phyloP scores from a whole-genome alignment of 2,888 invertebrate species.

The Smittia aterrima region DNA sequence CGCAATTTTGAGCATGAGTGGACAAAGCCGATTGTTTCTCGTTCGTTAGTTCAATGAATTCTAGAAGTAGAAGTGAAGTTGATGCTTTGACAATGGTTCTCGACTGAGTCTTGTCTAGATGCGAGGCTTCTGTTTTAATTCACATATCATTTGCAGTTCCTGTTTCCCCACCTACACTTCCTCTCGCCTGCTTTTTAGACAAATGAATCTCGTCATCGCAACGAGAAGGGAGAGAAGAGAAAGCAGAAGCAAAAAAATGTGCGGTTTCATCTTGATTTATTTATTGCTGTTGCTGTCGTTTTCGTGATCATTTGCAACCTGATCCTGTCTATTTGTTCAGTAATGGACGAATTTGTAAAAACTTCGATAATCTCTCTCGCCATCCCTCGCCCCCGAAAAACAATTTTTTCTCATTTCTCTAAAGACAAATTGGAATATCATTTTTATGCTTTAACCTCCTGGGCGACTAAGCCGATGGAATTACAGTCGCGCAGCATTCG shows the following conservation, averaged over 20 bases:
- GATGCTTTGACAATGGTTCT: too few relatives aligned
- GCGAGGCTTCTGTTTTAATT: too few relatives aligned
- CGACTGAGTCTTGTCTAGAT: too few relatives aligned
- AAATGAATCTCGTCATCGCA: constrained; percentile 24
- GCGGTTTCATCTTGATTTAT: constrained; percentile 33
- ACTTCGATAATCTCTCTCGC: constrained; percentile 11
- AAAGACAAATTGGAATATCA: constrained; percentile 25
- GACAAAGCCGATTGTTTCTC: background rate
- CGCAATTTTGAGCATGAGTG: constrained; percentile 1
- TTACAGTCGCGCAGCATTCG: background rate
- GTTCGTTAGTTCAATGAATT: background rate
- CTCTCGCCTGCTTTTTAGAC: background rate
- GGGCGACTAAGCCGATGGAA: constrained; percentile 16
- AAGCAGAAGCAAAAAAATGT: constrained; percentile 15
- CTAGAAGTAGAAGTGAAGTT: background rate
- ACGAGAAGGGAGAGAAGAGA: background rate
- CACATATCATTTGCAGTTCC: background rate
- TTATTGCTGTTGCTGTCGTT: constrained; percentile 18
- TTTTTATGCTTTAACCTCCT: constrained; percentile 23
- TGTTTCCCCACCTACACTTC: background rate
- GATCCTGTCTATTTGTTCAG: constrained; percentile 24
- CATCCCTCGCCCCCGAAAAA: background rate
- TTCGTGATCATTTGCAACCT: constrained; percentile 12
- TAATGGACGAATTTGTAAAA: constrained; percentile 6
- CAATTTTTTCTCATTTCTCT: background rate